Base-by-base conservation (phyloP, 2,113 vertebrate genomes). In the Archocentrus centrarchus region DNA sequence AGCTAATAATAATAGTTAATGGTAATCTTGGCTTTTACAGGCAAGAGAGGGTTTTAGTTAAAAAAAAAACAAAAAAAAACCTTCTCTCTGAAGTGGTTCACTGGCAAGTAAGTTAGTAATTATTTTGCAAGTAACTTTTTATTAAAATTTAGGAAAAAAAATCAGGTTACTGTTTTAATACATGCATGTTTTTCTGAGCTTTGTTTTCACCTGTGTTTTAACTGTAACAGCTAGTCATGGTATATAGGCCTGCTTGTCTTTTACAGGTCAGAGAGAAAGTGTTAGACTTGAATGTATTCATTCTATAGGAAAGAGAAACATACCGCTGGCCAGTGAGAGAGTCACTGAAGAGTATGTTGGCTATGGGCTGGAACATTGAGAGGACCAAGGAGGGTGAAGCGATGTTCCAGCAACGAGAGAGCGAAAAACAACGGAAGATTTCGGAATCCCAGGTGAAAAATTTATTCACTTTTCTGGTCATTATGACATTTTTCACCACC, bases 321-420 rank as follows among this genome's bases (percentile, higher is more conserved):
- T 99, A 99, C 92, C 97, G 98, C 85, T 99, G 98, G 97, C 98
- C 98, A 88, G 96, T 97, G 66, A 97, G 96, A 89, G 98, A 99
- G 92, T 98, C 98, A 13, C 60, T 99, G 83, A 99, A 98, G 96
- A 98, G 97, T 82, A 99, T 99, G 97, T 77, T 99, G 90, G 95
- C 97, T 8, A 94, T 98, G 95, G 96, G 97, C 83, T 99, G 98
- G 98, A 97, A 95, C 63, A 94, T 99, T 30, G 98, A 99, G 93
- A 97, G 97, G 89, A 97, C 96, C 92, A 99, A 96, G 89, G 98
- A 99, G 89, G 97, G 97, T 87, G 98, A 99, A 78, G 93, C 95
- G 81, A 87, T 96, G 78, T 93, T 96, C 77, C 96, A 98, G 85
- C 98, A 98, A 32, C 93, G 96, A 73, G 98, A 99, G 93, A 97